Evolutionary conservation across 2,888 invertebrate genomes (phyloP).

Genomic region (Hypercompe scribonia): DNA sequence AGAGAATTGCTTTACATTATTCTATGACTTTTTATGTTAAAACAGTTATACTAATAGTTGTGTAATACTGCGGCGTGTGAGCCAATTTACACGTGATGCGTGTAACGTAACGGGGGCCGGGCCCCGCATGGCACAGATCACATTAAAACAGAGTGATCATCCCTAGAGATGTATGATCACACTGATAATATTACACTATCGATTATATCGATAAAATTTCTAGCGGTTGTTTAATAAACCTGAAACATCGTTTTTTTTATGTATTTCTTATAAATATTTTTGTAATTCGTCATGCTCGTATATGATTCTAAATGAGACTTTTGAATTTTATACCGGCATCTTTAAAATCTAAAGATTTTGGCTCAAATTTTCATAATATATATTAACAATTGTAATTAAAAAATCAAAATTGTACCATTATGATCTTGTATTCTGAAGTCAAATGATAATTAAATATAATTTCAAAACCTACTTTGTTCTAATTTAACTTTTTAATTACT

Average conservation of each 20-base stretch:
- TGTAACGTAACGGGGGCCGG: conserved; percentile 20
- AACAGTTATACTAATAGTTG: conserved; percentile 15
- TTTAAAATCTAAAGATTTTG: too few species aligned
- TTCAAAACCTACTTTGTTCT: too few species aligned
- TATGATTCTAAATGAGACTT: too few species aligned
- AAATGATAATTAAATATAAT: too few species aligned
- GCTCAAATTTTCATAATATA: too few species aligned
- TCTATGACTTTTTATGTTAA: conserved; percentile 6
- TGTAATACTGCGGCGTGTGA: conserved; percentile 24
- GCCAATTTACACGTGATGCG: conserved; percentile 43
- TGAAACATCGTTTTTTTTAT: conserved; percentile 5
- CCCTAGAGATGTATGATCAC: conserved; percentile 30
- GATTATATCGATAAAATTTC: neutral
- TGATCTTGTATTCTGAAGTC: too few species aligned
- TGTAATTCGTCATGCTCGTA: too few species aligned
- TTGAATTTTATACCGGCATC: too few species aligned
- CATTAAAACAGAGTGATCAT: conserved; percentile 45
- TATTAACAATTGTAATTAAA: too few species aligned
- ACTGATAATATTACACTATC: neutral
- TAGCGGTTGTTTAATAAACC: neutral
- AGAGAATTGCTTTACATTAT: neutral
- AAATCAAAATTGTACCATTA: too few species aligned
- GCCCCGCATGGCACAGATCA: conserved; percentile 38
- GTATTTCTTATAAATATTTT: too few species aligned
- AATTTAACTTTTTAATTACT: too few species aligned